Conservation (phyloP, 2,888 invertebrate species). For the Drosophila quinaria region DNA sequence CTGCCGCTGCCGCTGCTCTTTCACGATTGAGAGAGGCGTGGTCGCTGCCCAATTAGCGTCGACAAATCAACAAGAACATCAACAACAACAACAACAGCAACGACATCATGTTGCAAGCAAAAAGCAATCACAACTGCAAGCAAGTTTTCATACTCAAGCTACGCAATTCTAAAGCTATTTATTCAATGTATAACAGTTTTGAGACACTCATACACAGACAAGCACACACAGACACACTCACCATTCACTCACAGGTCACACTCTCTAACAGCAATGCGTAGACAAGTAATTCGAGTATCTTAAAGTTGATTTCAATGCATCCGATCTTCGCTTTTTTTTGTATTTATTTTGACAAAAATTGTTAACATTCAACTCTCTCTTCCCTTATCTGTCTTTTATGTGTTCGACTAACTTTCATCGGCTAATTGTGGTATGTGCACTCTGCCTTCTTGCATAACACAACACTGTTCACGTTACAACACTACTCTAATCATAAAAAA, state of each 20-base stretch:
- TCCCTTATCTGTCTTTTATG: constrained; percentile 12
- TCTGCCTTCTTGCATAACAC: constrained; percentile 41
- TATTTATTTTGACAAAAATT: constrained; percentile 18
- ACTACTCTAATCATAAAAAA: constrained; percentile 9
- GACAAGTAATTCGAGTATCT: constrained; percentile 34
- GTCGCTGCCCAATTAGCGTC: constrained; percentile 13
- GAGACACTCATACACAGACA: constrained; percentile 49
- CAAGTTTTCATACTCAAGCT: constrained; percentile 72
- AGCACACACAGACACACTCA: constrained; percentile 31
- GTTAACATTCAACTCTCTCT: constrained; percentile 7
- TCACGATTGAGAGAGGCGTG: constrained; percentile 69
- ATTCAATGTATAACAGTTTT: constrained; percentile 81
- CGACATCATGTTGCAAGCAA: constrained; percentile 27
- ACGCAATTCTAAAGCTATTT: constrained; percentile 70
- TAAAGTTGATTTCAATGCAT: constrained; percentile 60
- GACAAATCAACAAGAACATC: constrained; percentile 15
- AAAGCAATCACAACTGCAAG: constrained; percentile 59
- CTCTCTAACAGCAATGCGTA: constrained; percentile 55
- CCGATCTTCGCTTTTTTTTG: constrained; percentile 33
- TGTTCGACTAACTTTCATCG: constrained; percentile 27
- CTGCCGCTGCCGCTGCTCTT: constrained; percentile 84
- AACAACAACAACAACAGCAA: constrained; percentile 16
- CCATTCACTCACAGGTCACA: constrained; percentile 39
- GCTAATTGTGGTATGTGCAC: constrained; percentile 34
- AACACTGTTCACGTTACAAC: constrained; percentile 25